Base-by-base conservation (phyloP, 2,113 vertebrate species). In the Cettia cetti region DNA sequence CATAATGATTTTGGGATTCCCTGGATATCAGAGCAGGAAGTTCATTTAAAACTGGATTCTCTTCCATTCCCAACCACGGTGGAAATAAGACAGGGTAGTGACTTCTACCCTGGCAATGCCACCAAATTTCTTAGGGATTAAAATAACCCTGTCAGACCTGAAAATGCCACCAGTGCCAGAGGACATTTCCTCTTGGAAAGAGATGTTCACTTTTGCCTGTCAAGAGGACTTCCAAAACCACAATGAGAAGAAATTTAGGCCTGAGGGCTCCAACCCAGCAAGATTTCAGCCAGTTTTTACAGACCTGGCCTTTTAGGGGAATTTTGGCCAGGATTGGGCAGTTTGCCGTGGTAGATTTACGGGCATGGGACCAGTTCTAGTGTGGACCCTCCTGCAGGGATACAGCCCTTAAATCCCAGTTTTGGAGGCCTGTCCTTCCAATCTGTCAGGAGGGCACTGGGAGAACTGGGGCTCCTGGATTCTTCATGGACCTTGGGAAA, bases 331-430 rank as follows among this genome's bases (percentile, higher is more conserved):
- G 39, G 21, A 6, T 2, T 57, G 24, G 11, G 27, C 10, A 11
- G 8, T 44, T 72, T 86, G 11, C 12, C 6, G 19, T 16, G 5
- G 27, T 18, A 33, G 56, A 44, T 45, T 75, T 35, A 72, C 37
- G 10, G n/a, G 0, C 7, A 22, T n/a, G 22, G 1, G 1, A 9
- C 6, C 27, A 5, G 2, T 64, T 75, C 60, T 35, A 35, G n/a
- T 13, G 10, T 16, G 40, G 35, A 15, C 4, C 1, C 14, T 75
- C 33, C 11, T 35, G 18, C 21, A 59, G 70, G n/a, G 35, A 19
- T 42, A 22, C 1, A 76, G 13, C 5, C 5, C 15, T 42, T 50
- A 80, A 89, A 82, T 56, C 33, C n/a, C 30, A 47, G 18, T 1
- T 44, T 50, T 54, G 60, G 22, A 11, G 40, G 37, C 24, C 22